phyloP scores from a whole-genome alignment of 2,888 invertebrate species.

The Encarsia formosa region DNA sequence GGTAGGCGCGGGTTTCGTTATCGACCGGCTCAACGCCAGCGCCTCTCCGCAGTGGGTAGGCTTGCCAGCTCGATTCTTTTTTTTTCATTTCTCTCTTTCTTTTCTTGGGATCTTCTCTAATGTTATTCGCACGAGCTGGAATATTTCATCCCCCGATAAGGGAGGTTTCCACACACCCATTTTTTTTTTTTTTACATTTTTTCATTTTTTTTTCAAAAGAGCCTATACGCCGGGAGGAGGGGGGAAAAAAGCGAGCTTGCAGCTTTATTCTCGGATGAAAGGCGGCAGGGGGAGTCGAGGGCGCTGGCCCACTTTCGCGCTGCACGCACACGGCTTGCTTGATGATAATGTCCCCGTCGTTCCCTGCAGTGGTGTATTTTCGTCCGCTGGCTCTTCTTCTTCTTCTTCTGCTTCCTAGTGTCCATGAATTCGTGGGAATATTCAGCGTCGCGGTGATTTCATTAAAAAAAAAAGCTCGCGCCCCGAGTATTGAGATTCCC shows the following conservation, averaged over 20 bases:
- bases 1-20: conserved; percentile 32
- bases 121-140: not conserved
- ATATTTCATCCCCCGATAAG: not conserved
- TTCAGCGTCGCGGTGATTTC: too few species aligned
- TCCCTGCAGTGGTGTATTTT: not conserved
- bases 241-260: conserved; percentile 9
- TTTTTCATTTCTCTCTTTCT: conserved; percentile 22
- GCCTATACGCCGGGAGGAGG: too few species aligned
- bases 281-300: conserved; percentile 32
- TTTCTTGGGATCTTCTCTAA: conserved; percentile 1
- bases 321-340: conserved; percentile 11
- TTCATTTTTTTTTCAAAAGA: conserved; percentile 8
- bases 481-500: too few species aligned
- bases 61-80: conserved; percentile 12
- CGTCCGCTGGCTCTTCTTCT: not conserved
- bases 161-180: not conserved
- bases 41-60: conserved; percentile 3
- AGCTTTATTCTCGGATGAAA: conserved; percentile 30
- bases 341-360: not conserved
- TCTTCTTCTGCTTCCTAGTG: not conserved
- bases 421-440: too few species aligned
- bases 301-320: conserved; percentile 38
- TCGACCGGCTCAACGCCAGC: conserved; percentile 30
- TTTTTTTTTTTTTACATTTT: conserved; percentile 5
- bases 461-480: too few species aligned